Evolutionary conservation across 2,888 invertebrate genomes (phyloP), one percentile per base, ranked within the genome.

Genomic region (Hirudinaria manillensis): DNA sequence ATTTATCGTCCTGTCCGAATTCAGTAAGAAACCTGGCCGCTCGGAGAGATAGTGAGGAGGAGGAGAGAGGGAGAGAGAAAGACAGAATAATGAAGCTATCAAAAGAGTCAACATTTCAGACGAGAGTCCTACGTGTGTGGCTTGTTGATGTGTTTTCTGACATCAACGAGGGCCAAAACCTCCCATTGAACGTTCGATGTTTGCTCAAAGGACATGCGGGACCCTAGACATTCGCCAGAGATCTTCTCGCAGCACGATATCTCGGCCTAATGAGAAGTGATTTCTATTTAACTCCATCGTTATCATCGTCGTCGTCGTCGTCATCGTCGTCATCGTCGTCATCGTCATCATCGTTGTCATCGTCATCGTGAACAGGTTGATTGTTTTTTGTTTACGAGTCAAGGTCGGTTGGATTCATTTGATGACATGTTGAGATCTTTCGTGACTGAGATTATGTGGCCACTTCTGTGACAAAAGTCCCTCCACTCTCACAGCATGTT

Each of bases 231-330:
- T 61, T 61, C 61, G 10, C 24, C 1, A 16, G 24, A 29, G 61
- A 13, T 27, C 29, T 61, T 61, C 24, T 61, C 61, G n/a, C 61
- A 61, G 24, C 61, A 45, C 45, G 45, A 45, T 10, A 45, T 45
- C 45, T 16, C 45, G 45, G 45, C 45, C 45, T 45, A 45, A 45
- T 45, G 45, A 45, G 45, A 45, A 45, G 3, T 51, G 24, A 70
- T 45, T 51, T 32, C 71, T 51, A n/a, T 36, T 27, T 36, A 27
- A 32, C 53, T n/a, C 16, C 55, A 51, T 72, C 72, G 53, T 53
- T 53, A 55, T 72, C 72, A 72, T 72, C 55, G 55, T 71, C 53
- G 7, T 71, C 53, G 7, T 71, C 27, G 24, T 53, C 53, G 51
- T 71, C 71, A 51, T 71, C 71, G 27, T 71, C 71, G 27, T 71